These are phyloP conservation scores for Drosophila kepulauana DNA, from an alignment of 1,140 invertebrate genomes.

Conservation along the genomic window DNA sequence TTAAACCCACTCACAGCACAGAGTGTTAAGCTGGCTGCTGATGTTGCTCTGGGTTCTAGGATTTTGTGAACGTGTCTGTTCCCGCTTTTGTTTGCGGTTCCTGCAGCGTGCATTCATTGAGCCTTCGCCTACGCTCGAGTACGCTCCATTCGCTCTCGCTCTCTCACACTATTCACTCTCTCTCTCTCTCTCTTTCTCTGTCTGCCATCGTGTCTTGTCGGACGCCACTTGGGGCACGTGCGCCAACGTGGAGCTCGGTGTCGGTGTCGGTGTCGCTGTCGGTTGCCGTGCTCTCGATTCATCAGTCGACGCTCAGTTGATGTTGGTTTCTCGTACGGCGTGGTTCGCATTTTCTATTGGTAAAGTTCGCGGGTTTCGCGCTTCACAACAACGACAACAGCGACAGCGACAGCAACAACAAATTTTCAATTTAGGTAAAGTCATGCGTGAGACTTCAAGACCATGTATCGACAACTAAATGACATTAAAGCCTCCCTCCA, in stretches of 20 bases:
- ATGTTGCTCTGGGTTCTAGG: conserved; percentile 6
- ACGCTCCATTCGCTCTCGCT: conserved; percentile 29
- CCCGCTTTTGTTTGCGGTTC: conserved; percentile 3
- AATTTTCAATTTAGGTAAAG: conserved; percentile 40
- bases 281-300: conserved; percentile 14
- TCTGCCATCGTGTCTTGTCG: not conserved
- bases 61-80: not conserved
- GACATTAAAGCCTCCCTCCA: not conserved
- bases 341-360: conserved; percentile 56
- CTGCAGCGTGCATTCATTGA: conserved; percentile 31
- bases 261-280: conserved; percentile 20
- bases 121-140: conserved; percentile 23
- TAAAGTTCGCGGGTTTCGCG: conserved; percentile 25
- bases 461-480: conserved; percentile 16
- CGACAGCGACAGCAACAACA: not conserved
- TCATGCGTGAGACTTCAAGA: conserved; percentile 8
- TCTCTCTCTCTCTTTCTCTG: conserved; percentile 3
- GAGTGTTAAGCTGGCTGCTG: not conserved
- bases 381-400: conserved; percentile 20
- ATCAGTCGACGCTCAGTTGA: conserved; percentile 64
- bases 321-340: conserved; percentile 69
- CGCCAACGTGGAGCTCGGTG: conserved; percentile 34
- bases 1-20: conserved; percentile 23
- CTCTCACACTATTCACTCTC: not conserved
- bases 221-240: conserved; percentile 57